These are phyloP conservation scores for Pogonognathellus flavescens DNA, from an alignment of 1,140 invertebrate genomes.

Conservation along the genomic window DNA sequence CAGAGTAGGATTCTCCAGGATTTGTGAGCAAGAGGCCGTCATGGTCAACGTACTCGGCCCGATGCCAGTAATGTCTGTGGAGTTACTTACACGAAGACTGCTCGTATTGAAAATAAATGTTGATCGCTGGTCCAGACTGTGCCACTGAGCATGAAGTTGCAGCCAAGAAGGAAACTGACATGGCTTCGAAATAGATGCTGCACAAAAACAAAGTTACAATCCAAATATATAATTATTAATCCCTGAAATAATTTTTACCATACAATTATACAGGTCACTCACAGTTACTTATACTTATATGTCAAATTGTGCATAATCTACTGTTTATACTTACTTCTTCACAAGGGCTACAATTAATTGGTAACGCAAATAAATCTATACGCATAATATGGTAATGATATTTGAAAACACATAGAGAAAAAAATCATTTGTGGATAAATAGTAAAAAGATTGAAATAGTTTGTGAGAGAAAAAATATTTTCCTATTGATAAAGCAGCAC, in stretches of 20 bases:
- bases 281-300: too few species aligned
- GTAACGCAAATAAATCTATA: too few species aligned
- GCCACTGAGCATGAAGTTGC: conserved; percentile 68
- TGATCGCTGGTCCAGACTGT: conserved; percentile 69
- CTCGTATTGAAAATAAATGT: conserved; percentile 68
- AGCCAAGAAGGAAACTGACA: conserved; percentile 70
- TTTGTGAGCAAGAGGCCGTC: conserved; percentile 65
- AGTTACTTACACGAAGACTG: conserved; percentile 66
- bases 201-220: background rate
- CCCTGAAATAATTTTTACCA: background rate
- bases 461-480: background rate
- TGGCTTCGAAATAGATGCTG: conserved; percentile 63
- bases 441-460: background rate
- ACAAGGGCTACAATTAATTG: too few species aligned
- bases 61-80: conserved; percentile 60
- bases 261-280: too few species aligned
- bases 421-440: background rate
- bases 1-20: conserved; percentile 65
- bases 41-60: conserved; percentile 60
- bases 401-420: background rate
- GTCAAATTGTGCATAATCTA: too few species aligned
- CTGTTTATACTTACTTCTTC: too few species aligned
- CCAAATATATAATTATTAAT: background rate
- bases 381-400: too few species aligned
- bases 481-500: background rate